Base-by-base conservation (phyloP, 1,140 invertebrate species). In the Apolygus lucorum region DNA sequence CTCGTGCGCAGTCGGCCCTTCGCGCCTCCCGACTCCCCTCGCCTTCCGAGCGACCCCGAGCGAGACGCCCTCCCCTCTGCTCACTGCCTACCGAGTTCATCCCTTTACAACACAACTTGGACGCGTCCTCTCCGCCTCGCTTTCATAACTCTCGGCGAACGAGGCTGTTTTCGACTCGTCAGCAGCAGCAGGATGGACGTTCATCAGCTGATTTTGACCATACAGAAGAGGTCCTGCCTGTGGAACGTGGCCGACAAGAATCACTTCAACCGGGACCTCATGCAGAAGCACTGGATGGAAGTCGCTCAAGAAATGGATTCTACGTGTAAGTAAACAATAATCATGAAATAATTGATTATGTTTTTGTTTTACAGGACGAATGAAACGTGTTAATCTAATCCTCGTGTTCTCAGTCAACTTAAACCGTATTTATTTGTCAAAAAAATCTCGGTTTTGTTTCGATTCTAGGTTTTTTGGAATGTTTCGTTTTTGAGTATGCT, bases 241-340 rank as follows among this genome's bases (percentile, higher is more conserved):
- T 70, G 69, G 69, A 63, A 70, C 42, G 59, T 65, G 25, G 63
- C 63, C 34, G 62, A 65, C 69, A 52, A 70, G 62, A 65, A 70
- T 49, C 63, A 70, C 63, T 65, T 65, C 28, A 70, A 70, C 69
- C 62, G 69, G 1, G 69, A 70, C 22, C 22, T 70, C 2, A 49
- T 66, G 26, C 63, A 70, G 27, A 49, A 65, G 63, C 62, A 52
- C 17, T 70, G 69, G 69, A 29, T 42, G 22, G 62, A 70, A 52
- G 69, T 70, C 17, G 69, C 69, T 22, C 17, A 22, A 2, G 69
- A 70, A 67, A 25, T 70, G 34, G 69, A 52, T n/a, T 17, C 28
- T 21, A 28, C 69, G 1, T 29, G 69, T 70, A 67, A 70, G 69
- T 70, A 42, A n/a, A n/a, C n/a, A n/a, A n/a, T n/a, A n/a, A n/a